Percentiles rank a stretch among this genome's conserved stretches.
Conservation (phyloP, 1,140 invertebrate species). For the Lasioglossum baleicum region DNA sequence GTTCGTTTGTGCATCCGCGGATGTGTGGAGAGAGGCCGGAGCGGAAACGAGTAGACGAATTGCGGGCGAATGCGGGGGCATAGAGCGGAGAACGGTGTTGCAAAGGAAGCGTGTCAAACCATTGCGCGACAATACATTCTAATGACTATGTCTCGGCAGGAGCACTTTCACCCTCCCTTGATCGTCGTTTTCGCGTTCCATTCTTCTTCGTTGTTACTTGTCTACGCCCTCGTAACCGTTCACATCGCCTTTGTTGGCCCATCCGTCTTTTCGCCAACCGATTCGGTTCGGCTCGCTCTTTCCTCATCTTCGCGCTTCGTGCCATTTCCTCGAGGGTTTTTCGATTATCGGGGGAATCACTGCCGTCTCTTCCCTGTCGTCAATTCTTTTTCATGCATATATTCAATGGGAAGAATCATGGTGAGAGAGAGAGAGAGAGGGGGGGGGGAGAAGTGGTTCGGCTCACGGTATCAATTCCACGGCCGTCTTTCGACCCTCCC, state of each 20-base stretch:
- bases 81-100: neutral
- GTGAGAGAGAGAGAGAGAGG: no score
- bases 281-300: slow-evolving; percentile 45
- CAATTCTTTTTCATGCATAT: slow-evolving; percentile 10
- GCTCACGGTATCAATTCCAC: slow-evolving; percentile 16
- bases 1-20: neutral
- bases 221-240: neutral
- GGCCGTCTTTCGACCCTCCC: neutral
- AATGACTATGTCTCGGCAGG: slow-evolving; percentile 68
- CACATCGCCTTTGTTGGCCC: neutral
- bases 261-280: neutral
- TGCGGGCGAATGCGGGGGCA: neutral
- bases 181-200: slow-evolving; percentile 8
- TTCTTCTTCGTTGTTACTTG: slow-evolving; percentile 28
- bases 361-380: neutral
- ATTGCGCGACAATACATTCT: slow-evolving; percentile 73
- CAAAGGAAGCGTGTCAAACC: slow-evolving; percentile 62
- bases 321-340: slow-evolving; percentile 26
- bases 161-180: slow-evolving; percentile 35
- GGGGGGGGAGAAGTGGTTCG: neutral
- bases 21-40: no score
- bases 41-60: neutral
- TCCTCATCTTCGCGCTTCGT: neutral
- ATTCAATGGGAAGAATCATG: neutral
- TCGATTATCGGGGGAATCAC: slow-evolving; percentile 20